Conservation (phyloP, 2,888 invertebrate genomes). For the Drosophila mimetica region DNA sequence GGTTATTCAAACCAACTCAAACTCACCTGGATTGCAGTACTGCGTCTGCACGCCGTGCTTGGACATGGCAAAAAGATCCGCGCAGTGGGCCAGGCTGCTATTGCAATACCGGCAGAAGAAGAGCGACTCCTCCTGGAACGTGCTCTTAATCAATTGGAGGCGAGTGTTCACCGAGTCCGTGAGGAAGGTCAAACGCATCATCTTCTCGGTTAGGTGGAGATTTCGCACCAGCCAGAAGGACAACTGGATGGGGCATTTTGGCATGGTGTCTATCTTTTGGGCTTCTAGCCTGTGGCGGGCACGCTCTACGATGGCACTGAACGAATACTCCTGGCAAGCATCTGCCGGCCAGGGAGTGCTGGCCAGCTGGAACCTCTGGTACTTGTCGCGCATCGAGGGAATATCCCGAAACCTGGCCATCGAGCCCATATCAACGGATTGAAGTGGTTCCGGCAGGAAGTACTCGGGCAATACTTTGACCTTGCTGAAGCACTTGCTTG, state of each 20-base stretch:
- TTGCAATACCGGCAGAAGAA: conserved; percentile 87
- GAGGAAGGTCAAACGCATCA: conserved; percentile 87
- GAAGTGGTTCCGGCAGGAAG: conserved; percentile 86
- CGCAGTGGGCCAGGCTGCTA: conserved; percentile 87
- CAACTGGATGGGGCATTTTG: conserved; percentile 88
- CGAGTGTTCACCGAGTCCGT: conserved; percentile 89
- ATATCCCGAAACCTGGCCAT: conserved; percentile 84
- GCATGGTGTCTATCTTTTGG: conserved; percentile 85
- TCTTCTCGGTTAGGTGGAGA: conserved; percentile 88
- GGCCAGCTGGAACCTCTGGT: conserved; percentile 84
- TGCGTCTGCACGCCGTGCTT: conserved; percentile 91
- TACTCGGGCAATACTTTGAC: conserved; percentile 90
- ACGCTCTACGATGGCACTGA: conserved; percentile 84
- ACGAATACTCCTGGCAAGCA: conserved; percentile 88
- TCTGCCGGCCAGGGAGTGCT: conserved; percentile 88
- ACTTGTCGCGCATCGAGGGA: conserved; percentile 81
- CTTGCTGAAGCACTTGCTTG: conserved; percentile 85
- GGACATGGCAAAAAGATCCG: conserved; percentile 92
- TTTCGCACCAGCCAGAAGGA: conserved; percentile 93
- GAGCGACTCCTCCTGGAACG: conserved; percentile 85
- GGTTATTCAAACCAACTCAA: too few relatives aligned
- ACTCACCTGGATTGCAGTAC: conserved; percentile 91
- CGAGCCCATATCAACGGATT: conserved; percentile 84
- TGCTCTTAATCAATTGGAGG: conserved; percentile 84
- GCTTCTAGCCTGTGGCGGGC: conserved; percentile 81